phyloP scores from a whole-genome alignment of 2,113 vertebrate species.

The Recurvirostra avosetta region DNA sequence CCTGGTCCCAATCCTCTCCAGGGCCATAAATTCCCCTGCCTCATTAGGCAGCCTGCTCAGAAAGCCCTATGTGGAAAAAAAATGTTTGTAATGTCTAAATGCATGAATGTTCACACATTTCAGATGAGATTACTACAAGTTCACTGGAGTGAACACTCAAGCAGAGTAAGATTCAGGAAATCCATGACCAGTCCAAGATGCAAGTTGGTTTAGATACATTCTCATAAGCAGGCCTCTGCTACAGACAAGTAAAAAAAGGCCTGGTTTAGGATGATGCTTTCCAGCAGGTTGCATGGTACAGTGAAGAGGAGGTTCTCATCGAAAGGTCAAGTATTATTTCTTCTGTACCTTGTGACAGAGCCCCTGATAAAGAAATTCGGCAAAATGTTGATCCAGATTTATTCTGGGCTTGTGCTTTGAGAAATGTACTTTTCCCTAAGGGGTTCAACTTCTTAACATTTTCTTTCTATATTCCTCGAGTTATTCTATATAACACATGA shows the following conservation, averaged over 20 bases:
- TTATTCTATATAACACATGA: neutral
- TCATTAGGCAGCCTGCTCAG: neutral
- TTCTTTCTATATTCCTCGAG: neutral
- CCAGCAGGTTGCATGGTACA: neutral
- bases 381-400: neutral
- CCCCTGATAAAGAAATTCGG: neutral
- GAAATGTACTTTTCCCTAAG: neutral
- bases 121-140: neutral
- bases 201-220: neutral
- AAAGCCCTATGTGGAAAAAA: neutral
- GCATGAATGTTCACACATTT: neutral
- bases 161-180: neutral
- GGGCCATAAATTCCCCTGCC: neutral
- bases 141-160: neutral
- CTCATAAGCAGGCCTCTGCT: neutral
- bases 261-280: neutral
- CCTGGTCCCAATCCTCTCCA: neutral
- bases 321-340: neutral
- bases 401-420: neutral
- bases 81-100: neutral
- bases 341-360: neutral
- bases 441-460: neutral
- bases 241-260: neutral
- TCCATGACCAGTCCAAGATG: neutral
- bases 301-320: neutral